Evolutionary conservation across 2,888 invertebrate species (phyloP).

Genomic region (Sesia apiformis): DNA sequence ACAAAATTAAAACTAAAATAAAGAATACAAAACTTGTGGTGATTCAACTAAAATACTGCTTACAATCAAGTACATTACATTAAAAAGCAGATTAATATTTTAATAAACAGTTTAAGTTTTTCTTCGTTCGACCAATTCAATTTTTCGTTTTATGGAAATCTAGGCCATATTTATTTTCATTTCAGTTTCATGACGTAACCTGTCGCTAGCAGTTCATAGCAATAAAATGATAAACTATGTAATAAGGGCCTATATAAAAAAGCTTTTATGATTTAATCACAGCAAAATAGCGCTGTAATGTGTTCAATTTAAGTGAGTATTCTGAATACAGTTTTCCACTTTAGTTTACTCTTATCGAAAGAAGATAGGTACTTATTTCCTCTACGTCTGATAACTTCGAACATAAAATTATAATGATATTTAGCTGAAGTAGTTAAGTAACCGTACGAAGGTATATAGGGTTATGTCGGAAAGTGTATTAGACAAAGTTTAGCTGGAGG

Average conservation of each 20-base stretch:
- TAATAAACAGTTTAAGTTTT: too few relatives aligned
- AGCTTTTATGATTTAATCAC: constrained; percentile 22
- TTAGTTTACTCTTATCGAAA: too few relatives aligned
- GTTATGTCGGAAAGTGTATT: constrained; percentile 36
- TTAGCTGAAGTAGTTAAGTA: neutral
- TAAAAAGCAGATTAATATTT: too few relatives aligned
- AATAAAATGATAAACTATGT: constrained; percentile 41
- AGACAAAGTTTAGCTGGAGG: constrained; percentile 40
- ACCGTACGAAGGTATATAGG: neutral
- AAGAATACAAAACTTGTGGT: too few relatives aligned
- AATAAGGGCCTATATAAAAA: constrained; percentile 22
- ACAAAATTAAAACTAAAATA: too few relatives aligned
- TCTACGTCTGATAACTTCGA: neutral
- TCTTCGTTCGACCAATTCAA: too few relatives aligned
- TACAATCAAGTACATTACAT: too few relatives aligned
- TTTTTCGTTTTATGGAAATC: too few relatives aligned
- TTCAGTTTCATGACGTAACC: constrained; percentile 26
- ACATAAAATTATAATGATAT: neutral
- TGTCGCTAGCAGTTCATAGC: constrained; percentile 31
- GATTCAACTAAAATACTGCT: too few relatives aligned
- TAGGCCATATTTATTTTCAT: too few relatives aligned
- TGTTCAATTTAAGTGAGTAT: too few relatives aligned
- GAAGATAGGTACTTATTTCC: neutral
- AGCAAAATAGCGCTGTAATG: constrained; percentile 2
- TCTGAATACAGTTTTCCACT: too few relatives aligned